Percentiles rank a stretch among this genome's conserved stretches.
Evolutionary conservation across 2,797 vertebrate genomes (phyloP).

Genomic region (Melanotaenia parkinsoni): DNA sequence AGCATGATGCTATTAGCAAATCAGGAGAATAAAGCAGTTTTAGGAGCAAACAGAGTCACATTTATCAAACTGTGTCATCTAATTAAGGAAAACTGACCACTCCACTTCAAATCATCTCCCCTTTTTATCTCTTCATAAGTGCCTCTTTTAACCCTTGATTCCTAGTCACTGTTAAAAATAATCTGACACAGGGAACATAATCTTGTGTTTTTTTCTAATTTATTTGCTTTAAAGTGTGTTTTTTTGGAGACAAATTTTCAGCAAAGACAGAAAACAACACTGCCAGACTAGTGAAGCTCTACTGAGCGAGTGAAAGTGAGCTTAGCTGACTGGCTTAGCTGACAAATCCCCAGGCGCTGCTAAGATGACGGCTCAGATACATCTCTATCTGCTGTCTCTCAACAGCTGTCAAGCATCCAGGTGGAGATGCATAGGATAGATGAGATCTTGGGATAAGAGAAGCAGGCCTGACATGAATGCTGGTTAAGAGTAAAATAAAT

Average conservation of each 20-base stretch:
- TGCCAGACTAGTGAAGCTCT: constrained; percentile 31
- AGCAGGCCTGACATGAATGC: neutral
- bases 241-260: constrained; percentile 23
- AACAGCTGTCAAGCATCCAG: constrained; percentile 54
- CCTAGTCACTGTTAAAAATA: constrained; percentile 19
- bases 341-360: constrained; percentile 55
- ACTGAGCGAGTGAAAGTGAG: constrained; percentile 47
- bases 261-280: constrained; percentile 24
- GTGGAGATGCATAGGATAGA: constrained; percentile 41
- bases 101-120: constrained; percentile 13
- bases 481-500: constrained; percentile 44
- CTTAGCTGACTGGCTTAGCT: constrained; percentile 38
- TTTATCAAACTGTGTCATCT: constrained; percentile 16
- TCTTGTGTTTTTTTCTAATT: neutral
- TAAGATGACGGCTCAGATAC: constrained; percentile 51
- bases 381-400: constrained; percentile 45
- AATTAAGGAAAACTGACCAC: constrained; percentile 10
- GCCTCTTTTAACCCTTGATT: neutral
- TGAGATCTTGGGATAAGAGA: constrained; percentile 27
- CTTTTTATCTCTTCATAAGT: constrained; percentile 10
- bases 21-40: constrained; percentile 4
- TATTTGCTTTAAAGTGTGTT: too few species aligned
- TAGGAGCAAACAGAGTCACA: neutral
- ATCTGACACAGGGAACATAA: neutral
- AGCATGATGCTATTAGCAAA: neutral